Base-by-base conservation (phyloP, 1,140 invertebrate genomes). In the Pseudomyrmex dendroicus region DNA sequence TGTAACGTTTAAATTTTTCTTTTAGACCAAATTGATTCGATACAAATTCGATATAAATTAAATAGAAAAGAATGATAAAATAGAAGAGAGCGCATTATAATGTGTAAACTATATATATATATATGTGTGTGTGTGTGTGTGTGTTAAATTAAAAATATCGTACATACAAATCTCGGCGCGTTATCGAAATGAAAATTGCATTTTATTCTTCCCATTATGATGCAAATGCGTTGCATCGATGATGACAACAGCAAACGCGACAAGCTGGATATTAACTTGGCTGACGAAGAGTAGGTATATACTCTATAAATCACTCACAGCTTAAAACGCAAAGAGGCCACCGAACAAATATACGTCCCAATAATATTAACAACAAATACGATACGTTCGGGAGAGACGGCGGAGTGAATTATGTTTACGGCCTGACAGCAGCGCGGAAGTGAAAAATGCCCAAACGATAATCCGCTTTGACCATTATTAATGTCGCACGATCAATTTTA, bases 311-410 rank as follows among this genome's bases (percentile, higher is more conserved):
- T 80, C 76, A 80, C 54, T 80, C 54, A 48, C 35, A 70, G 76
- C 54, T 80, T 80, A 80, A 80, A 80, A 35, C 35, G 35, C 76
- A 66, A 66, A 46, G 48, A 59, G 66, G 35, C 76, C 76, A 80
- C 76, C 54, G 15, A 80, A 80, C 76, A 80, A 80, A 80, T 72
- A 80, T 56, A 80, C 66, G 76, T 80, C 15, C 76, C 76, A 72
- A 80, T 80, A 72, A 80, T 72, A 80, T 80, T 80, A 80, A 68
- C 66, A 80, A 80, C 76, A 80, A 80, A 80, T 80, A 80, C 66
- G 59, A 80, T 72, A 70, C 54, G 67, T 77, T 15, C 13, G 74
- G 74, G 56, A 67, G 50, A 50, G 66, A 35, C 48, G 46, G 52
- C 54, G 64, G 66, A 59, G 67, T 80, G 76, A 80, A 80, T 80